Percentiles rank a stretch among this genome's conserved stretches.
phyloP scores from a whole-genome alignment of 2,888 invertebrate genomes.

The Conomelus anceps region DNA sequence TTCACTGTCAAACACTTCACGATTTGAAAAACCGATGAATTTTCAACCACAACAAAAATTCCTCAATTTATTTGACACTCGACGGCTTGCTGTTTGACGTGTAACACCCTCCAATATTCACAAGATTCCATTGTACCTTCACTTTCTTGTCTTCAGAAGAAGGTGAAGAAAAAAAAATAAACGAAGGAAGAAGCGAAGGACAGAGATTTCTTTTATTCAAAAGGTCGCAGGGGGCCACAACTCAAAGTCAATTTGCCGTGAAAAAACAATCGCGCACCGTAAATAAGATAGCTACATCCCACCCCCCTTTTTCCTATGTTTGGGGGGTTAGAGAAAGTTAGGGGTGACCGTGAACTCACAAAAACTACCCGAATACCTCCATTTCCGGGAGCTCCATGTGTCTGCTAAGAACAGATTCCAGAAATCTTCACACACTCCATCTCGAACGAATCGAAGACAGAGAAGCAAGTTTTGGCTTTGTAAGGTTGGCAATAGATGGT shows the following conservation, averaged over 20 bases:
- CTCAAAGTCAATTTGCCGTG: constrained; percentile 14
- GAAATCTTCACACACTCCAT: neutral
- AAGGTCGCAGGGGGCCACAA: constrained; percentile 4
- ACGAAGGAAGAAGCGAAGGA: too few species aligned
- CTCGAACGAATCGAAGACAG: too few species aligned
- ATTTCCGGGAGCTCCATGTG: neutral
- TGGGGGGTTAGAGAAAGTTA: too few species aligned
- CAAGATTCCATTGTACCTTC: too few species aligned
- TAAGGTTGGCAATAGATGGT: neutral
- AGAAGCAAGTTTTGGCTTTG: neutral
- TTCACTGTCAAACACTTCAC: too few species aligned
- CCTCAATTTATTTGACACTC: too few species aligned
- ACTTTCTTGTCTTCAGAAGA: too few species aligned
- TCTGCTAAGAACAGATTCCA: neutral
- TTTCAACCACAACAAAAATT: too few species aligned
- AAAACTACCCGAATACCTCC: neutral
- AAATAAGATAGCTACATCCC: neutral
- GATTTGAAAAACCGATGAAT: too few species aligned
- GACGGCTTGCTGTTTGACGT: too few species aligned
- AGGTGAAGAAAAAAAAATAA: too few species aligned
- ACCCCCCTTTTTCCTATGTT: neutral
- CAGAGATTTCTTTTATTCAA: constrained; percentile 7
- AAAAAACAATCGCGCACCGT: constrained; percentile 8
- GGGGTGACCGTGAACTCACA: neutral
- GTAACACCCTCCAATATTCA: too few species aligned